Base-by-base conservation (phyloP, 2,888 invertebrate genomes). In the Pyrrhosoma nymphula region DNA sequence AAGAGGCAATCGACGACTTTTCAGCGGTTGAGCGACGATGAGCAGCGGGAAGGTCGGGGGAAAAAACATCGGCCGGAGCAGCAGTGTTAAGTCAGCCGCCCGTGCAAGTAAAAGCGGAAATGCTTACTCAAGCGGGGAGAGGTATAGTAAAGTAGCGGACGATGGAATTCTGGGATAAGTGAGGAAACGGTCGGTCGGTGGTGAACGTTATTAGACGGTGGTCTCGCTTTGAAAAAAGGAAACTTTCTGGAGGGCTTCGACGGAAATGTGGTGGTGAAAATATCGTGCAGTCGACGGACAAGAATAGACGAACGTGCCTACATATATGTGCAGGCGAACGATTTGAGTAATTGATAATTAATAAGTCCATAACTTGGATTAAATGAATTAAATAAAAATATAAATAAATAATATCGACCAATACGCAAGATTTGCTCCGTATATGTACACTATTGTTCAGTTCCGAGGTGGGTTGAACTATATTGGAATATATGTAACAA, bases 51-150 rank as follows among this genome's bases (percentile, higher is more conserved):
- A 69, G 69, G 69, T 69, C 69, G 69, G 69, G 12, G n/a, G n/a
- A 69, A 69, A 69, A 69, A 69, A 69, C 69, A 69, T n/a, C 20
- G 60, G 16, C 60, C 0, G 20, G n/a, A n/a, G n/a, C n/a, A n/a
- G n/a, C n/a, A n/a, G n/a, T n/a, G n/a, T 10, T 10, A 1, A 12
- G n/a, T 10, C 69, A 69, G 69, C 26, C 69, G 20, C 12, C 69
- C 69, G 69, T 69, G 69, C 69, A 20, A 60, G 69, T 69, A 69
- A 69, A 69, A 69, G 69, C 69, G 69, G 69, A 69, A 69, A 69
- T 1, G 69, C n/a, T 69, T 69, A 69, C 69, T 69, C 69, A n/a
- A 69, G 69, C 69, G 69, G 4, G n/a, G 20, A 69, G 69, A 60
- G 47, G 8, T 47, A 60, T 69, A 69, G 69, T 69, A 69, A 69